Conservation (phyloP, 1,140 invertebrate genomes). For the Zelostemma sp. region DNA sequence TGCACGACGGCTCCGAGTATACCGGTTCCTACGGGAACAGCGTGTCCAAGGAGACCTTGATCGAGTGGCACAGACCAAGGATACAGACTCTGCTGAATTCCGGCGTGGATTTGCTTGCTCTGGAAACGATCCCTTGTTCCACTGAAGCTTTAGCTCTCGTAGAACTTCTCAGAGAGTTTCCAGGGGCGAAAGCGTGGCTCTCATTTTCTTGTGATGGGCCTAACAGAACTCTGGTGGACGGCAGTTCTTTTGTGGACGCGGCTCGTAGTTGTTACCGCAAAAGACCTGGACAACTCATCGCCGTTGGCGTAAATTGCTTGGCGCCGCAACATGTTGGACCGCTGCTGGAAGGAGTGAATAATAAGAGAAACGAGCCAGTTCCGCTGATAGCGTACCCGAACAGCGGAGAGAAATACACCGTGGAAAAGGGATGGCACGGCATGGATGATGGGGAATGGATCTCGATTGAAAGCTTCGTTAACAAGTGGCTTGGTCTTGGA, state of each 20-base stretch:
- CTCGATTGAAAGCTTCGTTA: conserved; percentile 74
- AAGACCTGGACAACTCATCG: conserved; percentile 77
- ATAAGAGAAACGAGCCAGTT: conserved; percentile 48
- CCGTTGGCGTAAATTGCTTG: conserved; percentile 91
- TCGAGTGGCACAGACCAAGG: conserved; percentile 85
- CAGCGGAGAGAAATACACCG: conserved; percentile 76
- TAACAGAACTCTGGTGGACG: conserved; percentile 77
- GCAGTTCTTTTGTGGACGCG: conserved; percentile 78
- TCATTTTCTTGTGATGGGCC: conserved; percentile 84
- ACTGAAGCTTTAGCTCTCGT: conserved; percentile 86
- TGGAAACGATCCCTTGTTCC: conserved; percentile 91
- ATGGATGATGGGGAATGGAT: conserved; percentile 68
- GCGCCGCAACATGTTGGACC: conserved; percentile 73
- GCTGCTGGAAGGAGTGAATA: conserved; percentile 72
- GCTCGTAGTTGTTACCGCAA: conserved; percentile 76
- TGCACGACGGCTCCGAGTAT: conserved; percentile 94
- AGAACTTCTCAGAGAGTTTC: conserved; percentile 81
- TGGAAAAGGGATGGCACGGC: conserved; percentile 69
- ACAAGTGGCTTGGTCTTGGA: conserved; percentile 79
- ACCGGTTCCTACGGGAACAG: conserved; percentile 84
- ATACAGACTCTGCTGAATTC: conserved; percentile 81
- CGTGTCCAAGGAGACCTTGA: conserved; percentile 77
- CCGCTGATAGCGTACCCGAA: conserved; percentile 82
- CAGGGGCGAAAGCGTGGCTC: conserved; percentile 82
- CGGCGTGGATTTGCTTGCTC: conserved; percentile 85